Base-by-base conservation (phyloP, 2,797 vertebrate genomes). In the Melanotaenia boesemani region DNA sequence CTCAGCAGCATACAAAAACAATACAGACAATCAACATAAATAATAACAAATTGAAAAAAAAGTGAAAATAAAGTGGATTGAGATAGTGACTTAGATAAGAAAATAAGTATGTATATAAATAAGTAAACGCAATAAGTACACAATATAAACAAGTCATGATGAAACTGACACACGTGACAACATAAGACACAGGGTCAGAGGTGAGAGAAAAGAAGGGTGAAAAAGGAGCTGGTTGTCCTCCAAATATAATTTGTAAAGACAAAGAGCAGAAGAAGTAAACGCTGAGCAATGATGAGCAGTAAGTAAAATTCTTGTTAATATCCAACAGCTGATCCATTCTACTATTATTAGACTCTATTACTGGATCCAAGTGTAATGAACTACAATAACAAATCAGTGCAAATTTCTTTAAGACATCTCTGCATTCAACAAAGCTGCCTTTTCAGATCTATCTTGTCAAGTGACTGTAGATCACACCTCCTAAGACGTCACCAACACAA, bases 401-500 rank as follows among this genome's bases (percentile, higher is more conserved):
- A 61, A 26, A 22, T 32, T 9, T 26, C 41, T 3, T 7, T 20
- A 28, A 15, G 41, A 44, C 8, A 13, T 13, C 18, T 20, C 10
- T n/a, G 44, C 28, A 24, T 12, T 63, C 5, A 37, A 50, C 4
- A 54, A 37, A 4, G 44, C 54, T 20, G 61, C 52, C 13, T 39
- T 64, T 65, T 48, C 1, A 72, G 36, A 79, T 67, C 24, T 15
- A 63, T 48, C 61, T 9, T 61, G 59, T 16, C 30, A 30, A 61
- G 50, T 48, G 28, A 71, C 39, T 24, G 62, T 30, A 41, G 82
- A 65, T 60, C 68, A 59, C 44, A 71, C 61, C 60, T 64, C 32
- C 15, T 0, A 11, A 67, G 65, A 78, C 12, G 16, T 68, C 67
- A 67, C 28, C 11, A 4, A 46, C 63, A 64, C 79, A 63, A 75